A percentile compares a stretch with the other conserved stretches of the same genome.
These are phyloP conservation scores for Tanypteryx hageni DNA, from an alignment of 2,888 invertebrate genomes.

Conservation along the genomic window DNA sequence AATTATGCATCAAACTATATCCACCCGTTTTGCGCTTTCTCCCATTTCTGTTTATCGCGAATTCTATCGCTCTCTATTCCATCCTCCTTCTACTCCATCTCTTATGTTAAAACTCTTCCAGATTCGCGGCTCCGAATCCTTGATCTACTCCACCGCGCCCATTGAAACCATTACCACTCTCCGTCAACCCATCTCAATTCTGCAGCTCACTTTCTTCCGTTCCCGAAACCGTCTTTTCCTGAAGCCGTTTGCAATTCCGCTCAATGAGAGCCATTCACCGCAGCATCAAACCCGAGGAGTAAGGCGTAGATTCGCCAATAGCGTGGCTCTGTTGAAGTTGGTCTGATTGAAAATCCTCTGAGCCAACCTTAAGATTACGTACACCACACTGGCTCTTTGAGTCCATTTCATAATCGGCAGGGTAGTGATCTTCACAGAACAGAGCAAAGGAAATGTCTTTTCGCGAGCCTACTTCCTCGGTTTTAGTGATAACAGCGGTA, in stretches of 20 bases:
- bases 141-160: slow-evolving; percentile 33
- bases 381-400: slow-evolving; percentile 9
- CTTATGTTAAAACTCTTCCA: slow-evolving; percentile 39
- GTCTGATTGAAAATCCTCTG: slow-evolving; percentile 53
- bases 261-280: slow-evolving; percentile 56
- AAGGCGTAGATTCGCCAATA: not conserved
- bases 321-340: not conserved
- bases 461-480: not conserved
- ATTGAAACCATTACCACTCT: slow-evolving; percentile 40
- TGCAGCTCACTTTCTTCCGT: slow-evolving; percentile 56
- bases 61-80: not conserved
- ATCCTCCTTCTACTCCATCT: not conserved
- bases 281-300: slow-evolving; percentile 32
- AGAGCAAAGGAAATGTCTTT: not conserved
- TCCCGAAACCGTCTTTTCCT: slow-evolving; percentile 53
- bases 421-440: not conserved
- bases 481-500: not conserved
- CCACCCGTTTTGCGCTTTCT: not conserved
- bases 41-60: not conserved
- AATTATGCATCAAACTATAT: no score
- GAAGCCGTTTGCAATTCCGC: slow-evolving; percentile 62
- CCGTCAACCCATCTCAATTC: slow-evolving; percentile 48
- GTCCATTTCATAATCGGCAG: not conserved
- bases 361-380: slow-evolving; percentile 23
- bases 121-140: slow-evolving; percentile 16